These are phyloP conservation scores for Leptobrachium leishanense DNA, from an alignment of 2,113 vertebrate species.

Conservation along the genomic window DNA sequence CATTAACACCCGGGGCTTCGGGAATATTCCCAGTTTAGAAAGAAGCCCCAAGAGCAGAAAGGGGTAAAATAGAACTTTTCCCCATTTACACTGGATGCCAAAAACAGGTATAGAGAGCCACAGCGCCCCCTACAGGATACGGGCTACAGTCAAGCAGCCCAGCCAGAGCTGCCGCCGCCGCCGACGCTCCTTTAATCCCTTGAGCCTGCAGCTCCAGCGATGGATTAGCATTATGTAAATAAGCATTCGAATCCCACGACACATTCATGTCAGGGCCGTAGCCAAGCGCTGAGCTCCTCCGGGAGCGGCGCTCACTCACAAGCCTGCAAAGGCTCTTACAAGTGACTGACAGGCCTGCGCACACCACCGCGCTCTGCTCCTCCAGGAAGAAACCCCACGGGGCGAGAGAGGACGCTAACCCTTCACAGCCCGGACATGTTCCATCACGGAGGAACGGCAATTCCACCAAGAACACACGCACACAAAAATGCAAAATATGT, in stretches of 20 bases:
- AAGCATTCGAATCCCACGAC: conserved; percentile 40
- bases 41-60: no score
- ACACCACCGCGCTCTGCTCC: no score
- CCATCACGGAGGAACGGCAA: no score
- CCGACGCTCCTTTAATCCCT: conserved; percentile 36
- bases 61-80: background rate
- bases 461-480: no score
- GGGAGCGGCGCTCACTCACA: background rate
- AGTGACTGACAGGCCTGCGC: background rate
- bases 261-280: conserved; percentile 3
- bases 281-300: conserved; percentile 20
- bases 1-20: no score
- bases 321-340: background rate
- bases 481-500: no score
- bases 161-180: background rate
- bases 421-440: no score
- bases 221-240: conserved; percentile 49
- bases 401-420: no score
- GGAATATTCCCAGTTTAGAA: no score
- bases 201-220: conserved; percentile 34
- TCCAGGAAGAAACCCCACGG: no score
- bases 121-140: conserved; percentile 9
- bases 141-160: background rate
- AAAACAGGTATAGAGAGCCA: background rate
- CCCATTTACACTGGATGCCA: background rate